phyloP scores from a whole-genome alignment of 1,140 invertebrate genomes.

The Drosophila triauraria region DNA sequence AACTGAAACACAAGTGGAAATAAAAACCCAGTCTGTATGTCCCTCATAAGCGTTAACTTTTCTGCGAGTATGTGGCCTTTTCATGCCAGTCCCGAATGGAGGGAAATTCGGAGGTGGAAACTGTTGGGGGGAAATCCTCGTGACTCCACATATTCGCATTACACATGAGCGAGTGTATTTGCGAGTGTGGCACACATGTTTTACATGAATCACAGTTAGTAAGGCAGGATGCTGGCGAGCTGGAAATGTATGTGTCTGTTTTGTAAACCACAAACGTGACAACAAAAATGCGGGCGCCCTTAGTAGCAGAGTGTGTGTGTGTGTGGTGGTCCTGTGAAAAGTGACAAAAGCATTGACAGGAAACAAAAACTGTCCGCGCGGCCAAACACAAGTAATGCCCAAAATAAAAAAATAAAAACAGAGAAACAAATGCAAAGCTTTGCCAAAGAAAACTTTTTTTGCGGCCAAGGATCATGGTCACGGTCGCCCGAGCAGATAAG shows the following conservation, averaged over 20 bases:
- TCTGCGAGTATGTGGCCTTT: constrained; percentile 44
- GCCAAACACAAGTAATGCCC: constrained; percentile 21
- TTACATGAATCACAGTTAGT: constrained; percentile 61
- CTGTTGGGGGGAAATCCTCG: background rate
- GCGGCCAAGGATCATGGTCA: constrained; percentile 58
- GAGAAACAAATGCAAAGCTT: constrained; percentile 23
- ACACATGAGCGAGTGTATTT: constrained; percentile 46
- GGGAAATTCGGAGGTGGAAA: background rate
- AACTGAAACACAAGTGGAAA: constrained; percentile 28
- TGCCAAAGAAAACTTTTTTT: constrained; percentile 40
- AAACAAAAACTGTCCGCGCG: constrained; percentile 54
- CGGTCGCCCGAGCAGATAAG: constrained; percentile 56
- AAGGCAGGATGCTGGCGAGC: constrained; percentile 31
- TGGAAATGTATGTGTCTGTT: constrained; percentile 39
- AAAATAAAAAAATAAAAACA: constrained; percentile 20
- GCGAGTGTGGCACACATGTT: constrained; percentile 42
- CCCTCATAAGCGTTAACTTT: constrained; percentile 47
- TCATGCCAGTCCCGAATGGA: constrained; percentile 16
- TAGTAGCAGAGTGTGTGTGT: constrained; percentile 11
- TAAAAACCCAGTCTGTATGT: constrained; percentile 28
- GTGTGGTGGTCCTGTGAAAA: constrained; percentile 30
- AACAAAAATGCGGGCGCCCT: constrained; percentile 49
- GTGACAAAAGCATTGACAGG: constrained; percentile 65
- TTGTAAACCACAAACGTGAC: constrained; percentile 56
- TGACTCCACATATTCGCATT: constrained; percentile 43